These are phyloP conservation scores for Palaemon carinicauda DNA, from an alignment of 1,140 invertebrate genomes.

Conservation along the genomic window DNA sequence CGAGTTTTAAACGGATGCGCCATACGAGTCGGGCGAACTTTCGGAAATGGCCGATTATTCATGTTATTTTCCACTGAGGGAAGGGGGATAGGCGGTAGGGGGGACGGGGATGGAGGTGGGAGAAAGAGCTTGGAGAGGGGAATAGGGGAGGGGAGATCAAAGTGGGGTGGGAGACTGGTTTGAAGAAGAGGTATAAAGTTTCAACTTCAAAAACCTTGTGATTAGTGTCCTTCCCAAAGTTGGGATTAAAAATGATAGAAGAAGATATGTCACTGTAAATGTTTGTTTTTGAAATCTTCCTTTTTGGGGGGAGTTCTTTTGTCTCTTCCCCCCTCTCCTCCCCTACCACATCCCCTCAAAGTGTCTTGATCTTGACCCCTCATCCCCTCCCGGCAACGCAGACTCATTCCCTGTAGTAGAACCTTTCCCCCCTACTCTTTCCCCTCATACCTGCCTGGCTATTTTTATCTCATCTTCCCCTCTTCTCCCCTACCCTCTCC, in stretches of 20 bases:
- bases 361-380: neutral
- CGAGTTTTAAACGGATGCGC: conserved; percentile 51
- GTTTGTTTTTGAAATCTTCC: too few species aligned
- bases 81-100: neutral
- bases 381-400: neutral
- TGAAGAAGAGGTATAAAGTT: too few species aligned
- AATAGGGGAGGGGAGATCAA: neutral
- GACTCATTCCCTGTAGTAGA: neutral
- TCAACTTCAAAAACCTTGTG: neutral
- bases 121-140: neutral
- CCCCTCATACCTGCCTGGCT: neutral
- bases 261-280: too few species aligned
- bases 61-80: neutral
- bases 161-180: neutral
- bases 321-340: neutral
- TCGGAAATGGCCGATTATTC: conserved; percentile 48
- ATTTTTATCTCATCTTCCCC: too few species aligned
- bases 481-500: neutral
- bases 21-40: conserved; percentile 48
- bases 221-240: neutral
- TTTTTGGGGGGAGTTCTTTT: neutral
- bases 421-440: neutral
- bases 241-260: too few species aligned
- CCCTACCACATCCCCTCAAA: neutral
- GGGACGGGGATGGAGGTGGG: neutral